Evolutionary conservation across 1,140 invertebrate species (phyloP).

Genomic region (Pemphigus obesinymphae): DNA sequence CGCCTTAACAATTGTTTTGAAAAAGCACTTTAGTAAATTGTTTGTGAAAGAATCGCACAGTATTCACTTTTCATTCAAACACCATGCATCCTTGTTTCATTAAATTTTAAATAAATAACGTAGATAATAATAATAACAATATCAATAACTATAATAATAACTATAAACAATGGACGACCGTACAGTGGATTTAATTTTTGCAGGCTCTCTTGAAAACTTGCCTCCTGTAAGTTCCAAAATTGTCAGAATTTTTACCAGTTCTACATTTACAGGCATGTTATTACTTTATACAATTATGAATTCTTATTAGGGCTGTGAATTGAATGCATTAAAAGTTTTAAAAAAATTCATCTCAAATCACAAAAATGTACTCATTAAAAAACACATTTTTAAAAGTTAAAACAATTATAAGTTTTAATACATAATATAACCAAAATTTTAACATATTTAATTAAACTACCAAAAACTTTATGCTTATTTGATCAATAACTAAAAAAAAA

Average conservation of each 20-base stretch:
- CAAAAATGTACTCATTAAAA: too few relatives aligned
- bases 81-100: background rate
- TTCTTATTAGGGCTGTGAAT: too few relatives aligned
- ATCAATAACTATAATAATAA: background rate
- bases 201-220: conserved; percentile 79
- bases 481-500: too few relatives aligned
- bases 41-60: background rate
- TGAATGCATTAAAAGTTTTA: too few relatives aligned
- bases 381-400: too few relatives aligned
- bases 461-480: too few relatives aligned
- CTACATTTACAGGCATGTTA: conserved; percentile 89
- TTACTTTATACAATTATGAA: too few relatives aligned
- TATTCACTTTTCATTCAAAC: background rate
- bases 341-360: too few relatives aligned
- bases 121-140: background rate
- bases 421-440: too few relatives aligned
- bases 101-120: background rate
- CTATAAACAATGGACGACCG: conserved; percentile 73
- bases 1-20: background rate
- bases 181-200: conserved; percentile 84
- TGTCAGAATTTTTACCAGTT: conserved; percentile 96
- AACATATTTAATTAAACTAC: too few relatives aligned
- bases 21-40: background rate
- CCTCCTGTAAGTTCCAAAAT: conserved; percentile 96
- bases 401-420: too few relatives aligned